Conservation (phyloP, 2,113 vertebrate genomes). For the Emberiza fucata region DNA sequence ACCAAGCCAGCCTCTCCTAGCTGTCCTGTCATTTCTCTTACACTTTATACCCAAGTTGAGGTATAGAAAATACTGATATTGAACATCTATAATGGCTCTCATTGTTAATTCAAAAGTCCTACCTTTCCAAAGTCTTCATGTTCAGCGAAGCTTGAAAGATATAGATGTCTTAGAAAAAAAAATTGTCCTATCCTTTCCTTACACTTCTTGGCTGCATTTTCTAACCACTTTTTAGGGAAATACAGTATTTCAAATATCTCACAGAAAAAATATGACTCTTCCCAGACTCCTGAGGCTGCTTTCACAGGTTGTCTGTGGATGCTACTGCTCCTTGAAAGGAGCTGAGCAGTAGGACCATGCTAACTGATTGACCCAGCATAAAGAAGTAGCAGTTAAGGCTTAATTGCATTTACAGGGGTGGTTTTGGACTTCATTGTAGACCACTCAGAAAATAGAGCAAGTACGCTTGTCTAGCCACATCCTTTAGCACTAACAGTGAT, state of each 20-base stretch:
- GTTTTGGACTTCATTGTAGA: background rate
- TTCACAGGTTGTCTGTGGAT: background rate
- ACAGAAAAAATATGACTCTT: background rate
- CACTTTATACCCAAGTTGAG: background rate
- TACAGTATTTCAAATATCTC: background rate
- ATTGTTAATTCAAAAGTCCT: background rate
- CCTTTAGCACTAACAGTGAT: background rate
- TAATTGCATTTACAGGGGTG: background rate
- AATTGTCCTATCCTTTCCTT: background rate
- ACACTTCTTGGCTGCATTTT: conserved; percentile 15
- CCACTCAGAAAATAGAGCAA: background rate
- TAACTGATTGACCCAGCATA: background rate
- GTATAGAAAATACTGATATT: conserved; percentile 22
- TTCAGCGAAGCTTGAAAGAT: conserved; percentile 16
- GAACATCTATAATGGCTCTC: background rate
- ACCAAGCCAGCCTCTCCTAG: background rate
- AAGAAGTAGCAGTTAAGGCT: background rate
- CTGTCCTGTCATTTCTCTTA: background rate
- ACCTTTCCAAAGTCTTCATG: background rate
- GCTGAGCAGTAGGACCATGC: background rate
- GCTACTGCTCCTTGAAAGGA: background rate
- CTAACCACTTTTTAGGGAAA: background rate
- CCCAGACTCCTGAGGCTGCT: background rate
- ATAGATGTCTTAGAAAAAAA: background rate
- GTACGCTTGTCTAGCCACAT: background rate